Base-by-base conservation (phyloP, 2,797 vertebrate genomes). In the Myotis daubentonii region DNA sequence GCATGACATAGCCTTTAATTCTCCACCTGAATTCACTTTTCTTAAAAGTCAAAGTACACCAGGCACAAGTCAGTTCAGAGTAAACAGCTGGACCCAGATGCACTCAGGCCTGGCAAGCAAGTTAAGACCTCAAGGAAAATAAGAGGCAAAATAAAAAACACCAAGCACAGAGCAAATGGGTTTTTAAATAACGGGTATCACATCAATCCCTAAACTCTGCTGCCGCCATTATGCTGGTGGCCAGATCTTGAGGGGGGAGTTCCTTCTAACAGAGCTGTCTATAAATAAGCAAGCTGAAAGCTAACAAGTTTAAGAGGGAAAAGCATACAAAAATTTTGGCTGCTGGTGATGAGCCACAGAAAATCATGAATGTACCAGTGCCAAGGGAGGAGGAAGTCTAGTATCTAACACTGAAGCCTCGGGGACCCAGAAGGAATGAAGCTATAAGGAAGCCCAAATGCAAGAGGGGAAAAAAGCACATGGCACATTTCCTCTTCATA, bases 361-460 rank as follows among this genome's bases (percentile, higher is more conserved):
- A 97, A 97, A 92, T 95, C 93, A 15, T 47, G 81, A 90, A 82
- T 38, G 91, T 89, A 94, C 96, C 95, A 97, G 60, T 95, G 98
- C 97, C 98, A 98, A 92, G 90, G 96, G 97, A 98, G 94, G 90
- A 98, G 97, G 97, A 98, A 97, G 97, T 95, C 96, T 94, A 98
- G 96, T 97, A 98, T 95, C 97, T 95, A 97, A 95, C 80, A 75
- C 75, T 97, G 97, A 96, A 96, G 93, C 97, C 96, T 17, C 93
- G 91, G 94, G 97, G 98, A 98, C 98, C 97, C 94, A 98, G 97
- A 98, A 98, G 97, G 98, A 95, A 97, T 5, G 97, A 98, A 98
- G 92, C 88, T 68, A 38, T 9, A 87, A 96, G 95, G 89, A 97
- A 97, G 60, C 94, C 97, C 92, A 9, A n/a, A 78, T 9, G 93